phyloP scores from a whole-genome alignment of 1,140 invertebrate species.

The Phortica variegata region DNA sequence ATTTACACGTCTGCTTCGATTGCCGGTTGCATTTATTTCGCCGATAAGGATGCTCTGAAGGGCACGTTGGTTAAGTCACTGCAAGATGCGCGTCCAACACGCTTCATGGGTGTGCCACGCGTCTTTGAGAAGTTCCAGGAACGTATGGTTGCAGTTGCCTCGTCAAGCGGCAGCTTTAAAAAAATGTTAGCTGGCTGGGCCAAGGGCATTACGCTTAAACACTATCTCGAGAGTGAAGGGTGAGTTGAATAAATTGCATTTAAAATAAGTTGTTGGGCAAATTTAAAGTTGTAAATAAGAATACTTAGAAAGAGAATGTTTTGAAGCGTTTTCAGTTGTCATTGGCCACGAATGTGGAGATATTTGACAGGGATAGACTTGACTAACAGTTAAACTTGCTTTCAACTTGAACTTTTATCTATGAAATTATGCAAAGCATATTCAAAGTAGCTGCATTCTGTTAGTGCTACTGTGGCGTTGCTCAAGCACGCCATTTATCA shows the following conservation, averaged over 20 bases:
- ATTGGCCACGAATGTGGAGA: too few relatives aligned
- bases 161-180: constrained; percentile 48
- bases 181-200: constrained; percentile 56
- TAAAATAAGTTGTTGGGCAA: background rate
- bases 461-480: background rate
- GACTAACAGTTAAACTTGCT: too few relatives aligned
- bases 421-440: constrained; percentile 50
- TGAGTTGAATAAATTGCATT: too few relatives aligned
- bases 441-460: constrained; percentile 40
- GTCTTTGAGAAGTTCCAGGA: constrained; percentile 95
- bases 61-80: constrained; percentile 78
- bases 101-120: constrained; percentile 84
- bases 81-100: constrained; percentile 76
- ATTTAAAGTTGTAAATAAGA: constrained; percentile 7
- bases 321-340: too few relatives aligned
- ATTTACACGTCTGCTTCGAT: constrained; percentile 64
- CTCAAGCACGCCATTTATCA: background rate
- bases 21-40: constrained; percentile 76
- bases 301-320: constrained; percentile 18
- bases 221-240: constrained; percentile 63
- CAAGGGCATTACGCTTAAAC: constrained; percentile 69
- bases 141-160: constrained; percentile 59
- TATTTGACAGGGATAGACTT: too few relatives aligned
- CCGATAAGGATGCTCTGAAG: constrained; percentile 81
- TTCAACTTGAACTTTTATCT: constrained; percentile 33